These are phyloP conservation scores for Mesodorylaimus sp. DNA, from an alignment of 2,888 invertebrate genomes.

Conservation along the genomic window DNA sequence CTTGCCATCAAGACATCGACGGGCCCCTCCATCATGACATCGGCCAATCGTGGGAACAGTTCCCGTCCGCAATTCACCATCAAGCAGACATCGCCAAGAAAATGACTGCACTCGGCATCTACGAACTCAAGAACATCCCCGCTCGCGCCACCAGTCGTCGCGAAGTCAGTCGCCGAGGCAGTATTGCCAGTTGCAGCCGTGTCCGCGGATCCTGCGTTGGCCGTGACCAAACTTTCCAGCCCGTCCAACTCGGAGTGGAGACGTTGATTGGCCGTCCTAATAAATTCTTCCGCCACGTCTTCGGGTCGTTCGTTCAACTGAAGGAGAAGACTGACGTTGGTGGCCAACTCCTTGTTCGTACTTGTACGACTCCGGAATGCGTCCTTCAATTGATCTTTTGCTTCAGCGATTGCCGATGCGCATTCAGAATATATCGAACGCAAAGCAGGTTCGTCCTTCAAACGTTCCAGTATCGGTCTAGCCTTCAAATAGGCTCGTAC, in stretches of 20 bases:
- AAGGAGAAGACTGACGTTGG: slow-evolving; percentile 14
- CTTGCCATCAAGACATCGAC: background rate
- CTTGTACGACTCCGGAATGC: background rate
- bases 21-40: background rate
- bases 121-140: slow-evolving; percentile 27
- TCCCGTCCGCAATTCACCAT: slow-evolving; percentile 19
- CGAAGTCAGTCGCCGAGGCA: too few relatives aligned
- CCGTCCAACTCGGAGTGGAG: slow-evolving; percentile 3
- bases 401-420: slow-evolving; percentile 5
- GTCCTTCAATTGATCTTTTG: slow-evolving; percentile 10
- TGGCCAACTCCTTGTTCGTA: slow-evolving; percentile 15
- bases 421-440: slow-evolving; percentile 9
- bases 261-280: background rate
- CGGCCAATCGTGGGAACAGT: too few relatives aligned
- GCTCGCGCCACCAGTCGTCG: too few relatives aligned
- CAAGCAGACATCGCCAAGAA: slow-evolving; percentile 23
- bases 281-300: slow-evolving; percentile 6
- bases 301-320: slow-evolving; percentile 14
- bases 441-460: slow-evolving; percentile 15
- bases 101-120: slow-evolving; percentile 23
- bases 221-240: slow-evolving; percentile 2
- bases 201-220: slow-evolving; percentile 2
- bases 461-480: background rate
- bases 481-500: slow-evolving; percentile 1
- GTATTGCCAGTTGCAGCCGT: too few relatives aligned